These are phyloP conservation scores for Amphiprion ocellaris DNA, from an alignment of 2,113 vertebrate genomes.

Conservation along the genomic window DNA sequence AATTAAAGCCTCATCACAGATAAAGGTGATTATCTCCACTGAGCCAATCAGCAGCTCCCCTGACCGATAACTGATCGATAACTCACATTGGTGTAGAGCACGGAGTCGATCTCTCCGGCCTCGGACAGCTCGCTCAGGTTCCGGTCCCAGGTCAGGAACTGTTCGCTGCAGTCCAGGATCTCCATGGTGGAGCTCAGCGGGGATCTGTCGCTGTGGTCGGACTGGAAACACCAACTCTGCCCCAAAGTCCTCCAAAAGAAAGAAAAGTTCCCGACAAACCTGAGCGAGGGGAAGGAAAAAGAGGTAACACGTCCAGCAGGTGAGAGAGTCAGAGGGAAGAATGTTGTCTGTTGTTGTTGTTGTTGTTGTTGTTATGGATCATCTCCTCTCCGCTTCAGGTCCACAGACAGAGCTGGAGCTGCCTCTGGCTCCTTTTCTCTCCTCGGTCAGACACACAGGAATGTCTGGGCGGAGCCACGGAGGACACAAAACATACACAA, in stretches of 20 bases:
- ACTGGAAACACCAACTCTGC: slow-evolving; percentile 17
- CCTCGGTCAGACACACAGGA: slow-evolving; percentile 65
- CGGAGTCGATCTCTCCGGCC: slow-evolving; percentile 87
- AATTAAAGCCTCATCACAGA: slow-evolving; percentile 2
- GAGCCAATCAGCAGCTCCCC: not conserved
- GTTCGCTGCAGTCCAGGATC: slow-evolving; percentile 89
- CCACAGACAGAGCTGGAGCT: slow-evolving; percentile 18
- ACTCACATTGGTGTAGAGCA: slow-evolving; percentile 92
- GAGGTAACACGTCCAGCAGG: not conserved
- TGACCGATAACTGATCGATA: slow-evolving; percentile 41
- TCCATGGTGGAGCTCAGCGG: slow-evolving; percentile 83
- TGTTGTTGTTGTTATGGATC: slow-evolving; percentile 56
- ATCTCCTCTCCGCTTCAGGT: slow-evolving; percentile 56
- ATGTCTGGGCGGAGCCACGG: slow-evolving; percentile 68
- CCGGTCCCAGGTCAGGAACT: slow-evolving; percentile 92
- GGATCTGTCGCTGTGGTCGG: not conserved
- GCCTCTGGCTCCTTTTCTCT: slow-evolving; percentile 25
- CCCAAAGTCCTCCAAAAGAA: not conserved
- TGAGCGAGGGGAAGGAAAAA: not conserved
- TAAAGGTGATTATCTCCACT: not conserved
- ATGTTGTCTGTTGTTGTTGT: not conserved
- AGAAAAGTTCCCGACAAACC: slow-evolving; percentile 54
- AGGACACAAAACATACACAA: not conserved
- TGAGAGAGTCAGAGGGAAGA: not conserved
- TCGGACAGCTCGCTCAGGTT: slow-evolving; percentile 97